Conservation (phyloP, 2,797 vertebrate genomes). For the Tamandua tetradactyla region DNA sequence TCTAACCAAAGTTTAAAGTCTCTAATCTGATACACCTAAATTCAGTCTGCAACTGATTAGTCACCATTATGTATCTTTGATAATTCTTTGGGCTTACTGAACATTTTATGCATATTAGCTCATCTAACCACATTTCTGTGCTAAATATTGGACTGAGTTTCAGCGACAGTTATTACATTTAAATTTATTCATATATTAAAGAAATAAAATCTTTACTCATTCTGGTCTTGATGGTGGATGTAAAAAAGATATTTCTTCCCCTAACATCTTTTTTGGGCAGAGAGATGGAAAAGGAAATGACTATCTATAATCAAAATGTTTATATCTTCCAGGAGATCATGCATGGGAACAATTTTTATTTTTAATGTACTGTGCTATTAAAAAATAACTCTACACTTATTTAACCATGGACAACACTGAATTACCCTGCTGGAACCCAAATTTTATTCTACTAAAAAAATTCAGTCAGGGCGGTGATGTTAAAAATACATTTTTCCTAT, state of each 20-base stretch:
- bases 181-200: slow-evolving; percentile 62
- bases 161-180: slow-evolving; percentile 20
- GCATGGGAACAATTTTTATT: background rate
- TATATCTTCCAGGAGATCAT: slow-evolving; percentile 51
- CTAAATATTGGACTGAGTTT: slow-evolving; percentile 52
- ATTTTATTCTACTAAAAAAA: slow-evolving; percentile 56
- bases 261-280: slow-evolving; percentile 57
- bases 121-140: slow-evolving; percentile 18
- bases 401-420: slow-evolving; percentile 42
- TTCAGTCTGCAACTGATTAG: slow-evolving; percentile 33
- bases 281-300: slow-evolving; percentile 51
- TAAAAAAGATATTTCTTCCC: slow-evolving; percentile 50
- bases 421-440: slow-evolving; percentile 12
- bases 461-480: slow-evolving; percentile 21
- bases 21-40: slow-evolving; percentile 51
- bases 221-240: background rate
- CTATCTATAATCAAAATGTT: slow-evolving; percentile 45
- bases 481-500: slow-evolving; percentile 53
- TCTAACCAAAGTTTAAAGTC: slow-evolving; percentile 20
- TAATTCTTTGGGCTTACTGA: slow-evolving; percentile 44
- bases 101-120: slow-evolving; percentile 15
- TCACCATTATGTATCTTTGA: slow-evolving; percentile 40
- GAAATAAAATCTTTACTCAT: slow-evolving; percentile 51
- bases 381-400: slow-evolving; percentile 47
- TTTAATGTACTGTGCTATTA: slow-evolving; percentile 32